Conservation (phyloP, 2,888 invertebrate species). For the Caenorhabditis panamensis region DNA sequence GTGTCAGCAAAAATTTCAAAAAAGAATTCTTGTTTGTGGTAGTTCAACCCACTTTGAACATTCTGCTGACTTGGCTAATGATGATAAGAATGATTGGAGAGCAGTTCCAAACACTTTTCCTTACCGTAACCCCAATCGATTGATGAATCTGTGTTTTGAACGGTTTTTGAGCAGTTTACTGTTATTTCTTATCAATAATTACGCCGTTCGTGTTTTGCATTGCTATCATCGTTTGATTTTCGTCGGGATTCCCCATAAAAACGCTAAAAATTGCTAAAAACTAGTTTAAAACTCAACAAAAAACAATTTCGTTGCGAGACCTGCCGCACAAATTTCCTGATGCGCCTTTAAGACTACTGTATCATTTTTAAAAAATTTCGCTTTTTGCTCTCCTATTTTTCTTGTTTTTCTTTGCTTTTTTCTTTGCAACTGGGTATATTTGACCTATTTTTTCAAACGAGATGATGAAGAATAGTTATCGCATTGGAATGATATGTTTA, state of each 20-base stretch:
- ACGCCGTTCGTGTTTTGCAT: not conserved
- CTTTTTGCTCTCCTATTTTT: not conserved
- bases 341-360: slow-evolving; percentile 31
- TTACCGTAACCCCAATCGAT: too few relatives aligned
- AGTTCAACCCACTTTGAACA: slow-evolving; percentile 3
- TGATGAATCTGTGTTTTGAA: too few relatives aligned
- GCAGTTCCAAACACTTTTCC: slow-evolving; percentile 33
- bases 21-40: slow-evolving; percentile 15
- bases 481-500: slow-evolving; percentile 22
- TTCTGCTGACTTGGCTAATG: slow-evolving; percentile 28
- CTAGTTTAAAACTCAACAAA: too few relatives aligned
- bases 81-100: slow-evolving; percentile 9
- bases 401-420: slow-evolving; percentile 5
- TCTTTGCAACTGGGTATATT: slow-evolving; percentile 5
- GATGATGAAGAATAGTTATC: too few relatives aligned
- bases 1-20: slow-evolving; percentile 25
- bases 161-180: not conserved
- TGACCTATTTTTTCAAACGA: slow-evolving; percentile 40
- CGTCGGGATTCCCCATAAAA: not conserved
- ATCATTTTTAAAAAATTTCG: not conserved
- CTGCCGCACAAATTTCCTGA: not conserved
- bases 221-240: not conserved
- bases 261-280: not conserved
- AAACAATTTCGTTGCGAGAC: slow-evolving; percentile 10
- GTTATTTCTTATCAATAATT: not conserved